Base-by-base conservation (phyloP, 2,888 invertebrate genomes). In the Sphaerophoria rueppellii region DNA sequence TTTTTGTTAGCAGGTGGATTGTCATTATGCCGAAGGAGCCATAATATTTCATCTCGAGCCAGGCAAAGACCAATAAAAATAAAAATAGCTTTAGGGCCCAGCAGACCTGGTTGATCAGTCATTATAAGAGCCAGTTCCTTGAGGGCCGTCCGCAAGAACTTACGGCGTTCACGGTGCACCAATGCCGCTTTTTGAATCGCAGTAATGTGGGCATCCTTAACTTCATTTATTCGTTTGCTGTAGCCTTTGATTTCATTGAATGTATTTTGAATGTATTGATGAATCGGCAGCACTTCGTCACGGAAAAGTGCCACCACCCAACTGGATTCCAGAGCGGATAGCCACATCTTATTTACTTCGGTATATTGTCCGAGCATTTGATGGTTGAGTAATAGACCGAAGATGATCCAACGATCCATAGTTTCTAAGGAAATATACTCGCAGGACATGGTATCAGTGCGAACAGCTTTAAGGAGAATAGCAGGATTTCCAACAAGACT, bases 391-490 rank as follows among this genome's bases (percentile, higher is more conserved):
- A 98, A 94, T 89, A 98, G 95, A 0, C 99, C 98, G 91, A 99
- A 96, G 88, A 99, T 96, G 35, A 99, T 96, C 98, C 99, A 99
- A 89, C 98, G 95, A 90, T 99, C 99, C 94, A 99, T 95, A 50
- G 95, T 94, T 90, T 99, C 99, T 80, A 99, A 92, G 0, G 99
- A 98, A 65, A 99, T 92, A 91, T 97, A 99, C 93, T 99, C 99
- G 92, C 99, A 99, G 2, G 99, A 98, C 94, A 99, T 98, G 32
- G 96, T 97, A 88, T 98, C 98, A 0, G 98, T 98, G 88, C 97
- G 96, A 0, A 98, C 96, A 4, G 99, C 98, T 91, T 98, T 98
- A 24, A 99, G 92, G 71, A 99, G 94, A 89, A 97, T 96, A n/a
- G 96, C 95, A 0, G 99, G 98, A 91, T 98, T 98, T 37, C 98